phyloP scores from a whole-genome alignment of 2,797 vertebrate species.

The Platyrinchus mystaceus region DNA sequence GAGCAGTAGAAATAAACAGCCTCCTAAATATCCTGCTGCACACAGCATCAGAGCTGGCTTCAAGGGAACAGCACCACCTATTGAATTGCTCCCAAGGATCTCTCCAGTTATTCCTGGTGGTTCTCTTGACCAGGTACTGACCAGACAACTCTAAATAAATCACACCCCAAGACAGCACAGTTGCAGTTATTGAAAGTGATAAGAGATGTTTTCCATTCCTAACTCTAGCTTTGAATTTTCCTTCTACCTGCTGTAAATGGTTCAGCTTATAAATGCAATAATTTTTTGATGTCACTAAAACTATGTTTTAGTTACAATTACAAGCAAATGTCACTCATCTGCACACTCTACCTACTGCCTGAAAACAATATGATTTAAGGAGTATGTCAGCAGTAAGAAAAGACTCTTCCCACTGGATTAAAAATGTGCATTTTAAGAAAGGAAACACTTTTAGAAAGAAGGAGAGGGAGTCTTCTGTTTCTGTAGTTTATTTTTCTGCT shows the following conservation, averaged over 20 bases:
- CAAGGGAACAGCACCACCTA: constrained; percentile 35
- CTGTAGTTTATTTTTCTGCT: constrained; percentile 70
- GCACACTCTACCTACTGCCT: constrained; percentile 61
- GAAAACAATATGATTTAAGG: constrained; percentile 69
- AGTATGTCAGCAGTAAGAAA: constrained; percentile 68
- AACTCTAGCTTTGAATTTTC: not conserved
- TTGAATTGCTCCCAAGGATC: not conserved
- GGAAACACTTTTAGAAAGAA: constrained; percentile 60
- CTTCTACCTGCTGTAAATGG: constrained; percentile 16
- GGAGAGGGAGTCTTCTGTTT: constrained; percentile 68
- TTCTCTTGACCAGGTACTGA: not conserved
- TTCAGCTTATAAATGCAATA: constrained; percentile 47
- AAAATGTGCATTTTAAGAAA: constrained; percentile 72
- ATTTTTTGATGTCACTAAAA: constrained; percentile 60
- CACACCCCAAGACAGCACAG: not conserved
- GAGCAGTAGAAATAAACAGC: not conserved
- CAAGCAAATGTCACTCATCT: constrained; percentile 67
- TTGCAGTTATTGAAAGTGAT: not conserved
- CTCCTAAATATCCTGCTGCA: not conserved
- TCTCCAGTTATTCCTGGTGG: not conserved
- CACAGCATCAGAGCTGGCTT: not conserved
- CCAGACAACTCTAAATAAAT: not conserved
- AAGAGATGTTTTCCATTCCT: not conserved
- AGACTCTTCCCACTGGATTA: constrained; percentile 68
- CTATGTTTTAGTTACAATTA: constrained; percentile 67